A percentile compares a stretch with the other conserved stretches of the same genome.
These are phyloP conservation scores for Orius insidiosus DNA, from an alignment of 1,140 invertebrate genomes.

Conservation along the genomic window DNA sequence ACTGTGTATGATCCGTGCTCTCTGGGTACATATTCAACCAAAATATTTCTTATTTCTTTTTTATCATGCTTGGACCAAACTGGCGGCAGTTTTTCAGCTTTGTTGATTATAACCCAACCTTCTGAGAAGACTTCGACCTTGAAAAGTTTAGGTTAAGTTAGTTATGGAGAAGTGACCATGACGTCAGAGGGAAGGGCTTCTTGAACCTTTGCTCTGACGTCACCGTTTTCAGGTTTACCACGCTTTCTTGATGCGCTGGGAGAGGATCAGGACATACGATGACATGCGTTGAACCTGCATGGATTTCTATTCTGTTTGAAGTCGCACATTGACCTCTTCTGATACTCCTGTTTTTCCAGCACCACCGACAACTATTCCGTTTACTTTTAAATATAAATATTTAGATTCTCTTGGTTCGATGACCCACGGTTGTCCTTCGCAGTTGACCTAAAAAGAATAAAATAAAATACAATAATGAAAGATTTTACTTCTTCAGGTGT, in stretches of 20 bases:
- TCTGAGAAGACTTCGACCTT: constrained; percentile 58
- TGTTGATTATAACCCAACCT: constrained; percentile 44
- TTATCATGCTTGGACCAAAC: constrained; percentile 33
- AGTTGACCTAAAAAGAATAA: constrained; percentile 47
- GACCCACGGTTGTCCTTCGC: constrained; percentile 57
- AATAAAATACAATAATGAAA: background rate
- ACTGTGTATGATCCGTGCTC: constrained; percentile 55
- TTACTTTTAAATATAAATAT: constrained; percentile 53
- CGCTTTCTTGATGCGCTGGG: constrained; percentile 32
- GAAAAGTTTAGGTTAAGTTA: constrained; percentile 2
- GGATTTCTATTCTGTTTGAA: constrained; percentile 50
- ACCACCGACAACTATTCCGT: constrained; percentile 37
- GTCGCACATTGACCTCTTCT: constrained; percentile 39
- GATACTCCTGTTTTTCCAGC: constrained; percentile 22
- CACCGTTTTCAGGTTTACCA: constrained; percentile 30
- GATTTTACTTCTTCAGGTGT: constrained; percentile 45
- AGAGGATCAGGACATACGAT: constrained; percentile 45
- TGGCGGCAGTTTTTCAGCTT: constrained; percentile 24
- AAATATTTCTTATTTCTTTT: constrained; percentile 44
- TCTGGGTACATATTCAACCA: constrained; percentile 57
- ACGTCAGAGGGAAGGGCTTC: no score
- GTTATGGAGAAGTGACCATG: background rate
- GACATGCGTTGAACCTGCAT: constrained; percentile 43
- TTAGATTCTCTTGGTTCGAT: constrained; percentile 46
- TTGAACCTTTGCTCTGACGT: no score